Percentiles rank a stretch among this genome's conserved stretches.
These are phyloP conservation scores for Sebastes hubbsi DNA, from an alignment of 2,797 vertebrate species.

Conservation along the genomic window DNA sequence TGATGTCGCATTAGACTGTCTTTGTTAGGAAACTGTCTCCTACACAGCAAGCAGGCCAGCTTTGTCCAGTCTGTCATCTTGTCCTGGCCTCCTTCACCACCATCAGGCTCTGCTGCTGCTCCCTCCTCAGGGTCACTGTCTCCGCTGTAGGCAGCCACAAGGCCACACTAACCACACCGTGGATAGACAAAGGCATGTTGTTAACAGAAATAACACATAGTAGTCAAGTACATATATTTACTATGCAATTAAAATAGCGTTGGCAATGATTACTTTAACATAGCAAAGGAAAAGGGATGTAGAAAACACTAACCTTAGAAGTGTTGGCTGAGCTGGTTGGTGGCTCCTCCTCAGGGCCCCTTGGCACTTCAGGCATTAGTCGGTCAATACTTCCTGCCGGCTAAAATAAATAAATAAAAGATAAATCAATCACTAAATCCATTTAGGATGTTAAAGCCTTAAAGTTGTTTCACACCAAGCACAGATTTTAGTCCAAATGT, in stretches of 20 bases:
- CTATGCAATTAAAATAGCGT: background rate
- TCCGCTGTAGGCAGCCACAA: conserved; percentile 97
- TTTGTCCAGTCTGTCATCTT: conserved; percentile 97
- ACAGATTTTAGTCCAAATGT: too few species aligned
- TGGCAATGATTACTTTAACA: background rate
- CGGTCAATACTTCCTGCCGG: conserved; percentile 89
- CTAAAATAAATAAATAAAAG: conserved; percentile 40
- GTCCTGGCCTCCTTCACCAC: conserved; percentile 85
- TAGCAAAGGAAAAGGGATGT: background rate
- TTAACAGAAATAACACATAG: background rate
- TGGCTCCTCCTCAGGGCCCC: conserved; percentile 86
- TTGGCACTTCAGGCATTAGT: conserved; percentile 87
- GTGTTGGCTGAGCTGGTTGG: conserved; percentile 67
- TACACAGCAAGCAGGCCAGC: conserved; percentile 95
- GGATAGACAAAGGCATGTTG: background rate
- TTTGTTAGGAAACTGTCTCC: conserved; percentile 96
- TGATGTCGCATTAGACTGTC: conserved; percentile 93
- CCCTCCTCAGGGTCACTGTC: conserved; percentile 97
- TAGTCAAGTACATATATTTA: background rate
- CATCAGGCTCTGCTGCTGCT: conserved; percentile 80
- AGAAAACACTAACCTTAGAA: conserved; percentile 84
- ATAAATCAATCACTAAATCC: background rate
- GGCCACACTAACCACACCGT: conserved; percentile 81
- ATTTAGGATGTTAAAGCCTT: background rate
- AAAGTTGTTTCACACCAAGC: background rate